A percentile compares a stretch with the other conserved stretches of the same genome.
Conservation (phyloP, 2,797 vertebrate genomes). For the Hydrophis major region DNA sequence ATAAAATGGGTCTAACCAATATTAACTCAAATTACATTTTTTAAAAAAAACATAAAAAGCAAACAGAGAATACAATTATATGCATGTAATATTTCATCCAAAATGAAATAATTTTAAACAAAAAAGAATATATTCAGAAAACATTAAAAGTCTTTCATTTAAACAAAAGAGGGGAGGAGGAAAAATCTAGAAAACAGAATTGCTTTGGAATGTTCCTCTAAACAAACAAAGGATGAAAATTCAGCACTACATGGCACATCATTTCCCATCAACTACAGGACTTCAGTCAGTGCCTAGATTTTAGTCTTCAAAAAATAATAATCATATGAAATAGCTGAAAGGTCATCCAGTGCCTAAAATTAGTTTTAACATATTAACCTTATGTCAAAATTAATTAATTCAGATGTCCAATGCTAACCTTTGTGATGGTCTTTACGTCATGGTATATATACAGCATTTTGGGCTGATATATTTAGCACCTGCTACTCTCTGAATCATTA, state of each 20-base stretch:
- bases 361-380: conserved; percentile 80
- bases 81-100: conserved; percentile 71
- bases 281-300: conserved; percentile 72
- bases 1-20: conserved; percentile 72
- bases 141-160: conserved; percentile 65
- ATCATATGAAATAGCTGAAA: conserved; percentile 81
- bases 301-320: conserved; percentile 80
- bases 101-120: conserved; percentile 62
- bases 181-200: conserved; percentile 53
- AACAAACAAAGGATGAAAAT: conserved; percentile 75
- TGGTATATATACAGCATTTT: conserved; percentile 82
- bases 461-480: conserved; percentile 84
- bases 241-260: conserved; percentile 75
- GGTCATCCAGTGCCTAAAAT: conserved; percentile 80
- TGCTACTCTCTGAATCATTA: conserved; percentile 73
- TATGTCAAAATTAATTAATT: conserved; percentile 82
- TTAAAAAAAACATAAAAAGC: conserved; percentile 34
- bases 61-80: conserved; percentile 67
- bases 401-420: conserved; percentile 80
- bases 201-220: conserved; percentile 77
- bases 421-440: conserved; percentile 72
- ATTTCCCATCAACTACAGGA: conserved; percentile 79
- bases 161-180: conserved; percentile 55
- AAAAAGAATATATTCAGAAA: conserved; percentile 9
- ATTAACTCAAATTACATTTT: conserved; percentile 72